Evolutionary conservation across 2,797 vertebrate species (phyloP), one percentile per base, ranked within the genome.

Genomic region (Alosa sapidissima): DNA sequence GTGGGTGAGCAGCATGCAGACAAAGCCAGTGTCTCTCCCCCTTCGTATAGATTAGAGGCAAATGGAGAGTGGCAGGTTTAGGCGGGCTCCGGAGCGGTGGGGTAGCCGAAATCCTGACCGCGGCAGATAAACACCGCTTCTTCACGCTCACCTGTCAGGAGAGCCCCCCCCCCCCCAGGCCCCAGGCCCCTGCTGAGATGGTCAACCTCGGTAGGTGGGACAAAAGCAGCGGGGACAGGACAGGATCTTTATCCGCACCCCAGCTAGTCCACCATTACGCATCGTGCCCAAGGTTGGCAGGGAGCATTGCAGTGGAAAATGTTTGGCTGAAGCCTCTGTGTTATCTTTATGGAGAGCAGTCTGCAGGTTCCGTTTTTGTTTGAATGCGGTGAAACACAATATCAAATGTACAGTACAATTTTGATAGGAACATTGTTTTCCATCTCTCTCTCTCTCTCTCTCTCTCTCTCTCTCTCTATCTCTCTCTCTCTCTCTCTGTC

Each of bases 41-140:
- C 88, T 85, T 85, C 83, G 87, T 85, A 83, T 81, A 91, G 81
- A 83, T 89, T 86, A 86, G 87, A 85, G 82, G 83, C 81, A 88
- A 90, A 88, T 86, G 51, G 54, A 82, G 87, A 87, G 81, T 83
- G 84, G 85, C 85, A 82, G 81, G 82, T 81, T 41, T 86, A 82
- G 86, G 81, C 84, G 33, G 81, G 52, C 68, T 54, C 24, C 36
- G 83, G 83, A 85, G 55, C 45, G 82, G 49, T 68, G 81, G 62
- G 85, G 81, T 84, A 52, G 21, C 10, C 33, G 72, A 81, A 87
- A 81, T 68, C 81, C 89, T 90, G 86, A 89, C 82, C 81, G 68
- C 82, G 82, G 87, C 83, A 87, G 91, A 93, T 91, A 90, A 93
- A 90, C 83, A 47, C 84, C 62, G 10, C 16, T 82, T 48, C 86